phyloP scores from a whole-genome alignment of 2,113 vertebrate genomes.

The Phoxinus phoxinus region DNA sequence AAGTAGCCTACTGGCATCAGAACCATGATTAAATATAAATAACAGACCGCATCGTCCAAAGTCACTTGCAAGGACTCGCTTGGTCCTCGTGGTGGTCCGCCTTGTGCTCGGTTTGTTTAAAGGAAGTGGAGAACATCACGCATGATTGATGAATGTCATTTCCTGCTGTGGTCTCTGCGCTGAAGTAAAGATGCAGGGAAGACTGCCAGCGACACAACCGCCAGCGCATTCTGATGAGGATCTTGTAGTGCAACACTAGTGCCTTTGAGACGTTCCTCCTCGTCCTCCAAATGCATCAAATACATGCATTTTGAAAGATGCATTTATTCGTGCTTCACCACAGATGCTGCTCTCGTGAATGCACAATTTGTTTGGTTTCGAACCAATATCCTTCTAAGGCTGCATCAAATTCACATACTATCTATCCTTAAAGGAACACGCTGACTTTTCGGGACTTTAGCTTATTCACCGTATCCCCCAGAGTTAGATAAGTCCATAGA shows the following conservation, averaged over 20 bases:
- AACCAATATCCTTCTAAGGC: background rate
- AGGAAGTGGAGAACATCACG: constrained; percentile 52
- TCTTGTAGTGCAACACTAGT: constrained; percentile 14
- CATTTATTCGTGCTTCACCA: background rate
- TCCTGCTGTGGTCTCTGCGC: constrained; percentile 57
- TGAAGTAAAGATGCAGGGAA: constrained; percentile 49
- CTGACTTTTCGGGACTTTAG: too few relatives aligned
- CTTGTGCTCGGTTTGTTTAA: constrained; percentile 37
- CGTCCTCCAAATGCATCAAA: background rate
- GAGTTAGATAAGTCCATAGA: too few relatives aligned
- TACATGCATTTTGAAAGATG: constrained; percentile 5
- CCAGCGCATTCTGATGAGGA: constrained; percentile 64
- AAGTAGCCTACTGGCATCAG: background rate
- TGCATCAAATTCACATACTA: background rate
- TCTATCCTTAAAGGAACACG: too few relatives aligned
- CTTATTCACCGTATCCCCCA: too few relatives aligned
- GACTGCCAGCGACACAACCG: constrained; percentile 57
- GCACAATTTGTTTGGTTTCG: background rate
- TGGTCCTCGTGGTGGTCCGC: background rate
- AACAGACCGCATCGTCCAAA: background rate
- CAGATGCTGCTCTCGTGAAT: background rate
- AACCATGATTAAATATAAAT: background rate
- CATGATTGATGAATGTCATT: constrained; percentile 64
- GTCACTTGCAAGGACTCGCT: background rate
- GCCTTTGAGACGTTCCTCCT: constrained; percentile 23